phyloP scores from a whole-genome alignment of 1,140 invertebrate genomes.

The Triops longicaudatus region DNA sequence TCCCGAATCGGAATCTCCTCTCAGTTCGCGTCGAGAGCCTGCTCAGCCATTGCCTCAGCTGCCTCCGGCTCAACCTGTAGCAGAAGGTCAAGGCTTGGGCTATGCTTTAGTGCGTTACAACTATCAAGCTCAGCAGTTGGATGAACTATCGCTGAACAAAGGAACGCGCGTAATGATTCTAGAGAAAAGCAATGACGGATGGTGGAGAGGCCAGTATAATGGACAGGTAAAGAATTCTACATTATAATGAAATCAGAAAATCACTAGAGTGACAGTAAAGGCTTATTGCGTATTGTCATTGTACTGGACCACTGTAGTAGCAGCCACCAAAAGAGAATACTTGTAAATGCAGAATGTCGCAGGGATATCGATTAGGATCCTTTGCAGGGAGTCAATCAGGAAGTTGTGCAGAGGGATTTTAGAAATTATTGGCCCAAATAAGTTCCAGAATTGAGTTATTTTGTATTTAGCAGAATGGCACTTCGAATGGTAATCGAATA shows the following conservation, averaged over 20 bases:
- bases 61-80: slow-evolving; percentile 16
- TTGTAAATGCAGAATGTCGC: too few species aligned
- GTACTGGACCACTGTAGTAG: too few species aligned
- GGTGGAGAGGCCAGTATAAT: slow-evolving; percentile 93
- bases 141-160: slow-evolving; percentile 82
- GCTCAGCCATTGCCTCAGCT: slow-evolving; percentile 39
- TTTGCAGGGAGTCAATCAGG: too few species aligned
- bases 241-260: too few species aligned
- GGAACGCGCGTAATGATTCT: slow-evolving; percentile 87
- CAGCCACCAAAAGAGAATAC: too few species aligned
- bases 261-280: neutral
- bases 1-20: slow-evolving; percentile 39
- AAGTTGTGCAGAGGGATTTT: too few species aligned
- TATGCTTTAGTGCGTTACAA: slow-evolving; percentile 90
- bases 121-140: slow-evolving; percentile 93
- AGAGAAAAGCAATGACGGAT: slow-evolving; percentile 98
- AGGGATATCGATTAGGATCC: too few species aligned
- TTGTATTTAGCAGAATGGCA: too few species aligned
- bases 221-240: slow-evolving; percentile 35
- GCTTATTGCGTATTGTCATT: neutral
- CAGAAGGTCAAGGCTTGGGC: slow-evolving; percentile 69
- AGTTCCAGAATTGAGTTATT: too few species aligned
- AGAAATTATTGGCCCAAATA: too few species aligned
- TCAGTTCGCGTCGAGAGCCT: slow-evolving; percentile 40
- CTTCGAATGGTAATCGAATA: too few species aligned